Conservation (phyloP, 2,888 invertebrate species). For the Tubulanus polymorphus region DNA sequence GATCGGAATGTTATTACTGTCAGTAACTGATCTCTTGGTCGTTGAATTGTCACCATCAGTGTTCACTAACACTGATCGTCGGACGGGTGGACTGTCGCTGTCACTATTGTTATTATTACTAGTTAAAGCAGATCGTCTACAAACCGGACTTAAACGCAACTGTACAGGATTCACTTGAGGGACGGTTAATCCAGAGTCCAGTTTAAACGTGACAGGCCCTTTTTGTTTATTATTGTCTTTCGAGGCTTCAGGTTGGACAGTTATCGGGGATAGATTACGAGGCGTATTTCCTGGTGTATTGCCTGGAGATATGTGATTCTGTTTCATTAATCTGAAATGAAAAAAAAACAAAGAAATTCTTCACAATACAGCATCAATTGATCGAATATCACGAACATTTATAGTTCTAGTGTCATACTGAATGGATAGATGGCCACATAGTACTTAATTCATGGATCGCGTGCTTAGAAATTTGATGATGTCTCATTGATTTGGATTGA, state of each 20-base stretch:
- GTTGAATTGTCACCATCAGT: not conserved
- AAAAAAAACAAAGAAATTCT: too few species aligned
- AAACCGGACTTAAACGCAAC: not conserved
- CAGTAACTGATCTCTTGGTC: not conserved
- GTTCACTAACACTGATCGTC: not conserved
- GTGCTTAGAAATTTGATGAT: too few species aligned
- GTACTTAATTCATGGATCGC: too few species aligned
- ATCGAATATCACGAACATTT: too few species aligned
- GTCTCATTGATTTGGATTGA: too few species aligned
- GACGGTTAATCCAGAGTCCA: not conserved
- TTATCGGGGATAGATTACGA: not conserved
- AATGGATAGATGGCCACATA: too few species aligned
- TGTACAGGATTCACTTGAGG: not conserved
- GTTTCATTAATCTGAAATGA: not conserved
- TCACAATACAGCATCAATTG: too few species aligned
- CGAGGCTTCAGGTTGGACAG: not conserved
- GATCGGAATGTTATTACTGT: not conserved
- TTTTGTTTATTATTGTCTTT: not conserved
- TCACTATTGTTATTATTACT: not conserved
- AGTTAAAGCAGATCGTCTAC: not conserved
- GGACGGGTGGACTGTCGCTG: not conserved
- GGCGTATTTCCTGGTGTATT: not conserved
- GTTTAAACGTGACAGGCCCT: not conserved
- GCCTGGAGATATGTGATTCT: not conserved
- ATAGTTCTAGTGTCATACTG: too few species aligned